Base-by-base conservation (phyloP, 2,797 vertebrate genomes). In the Toxotes lorentzi region DNA sequence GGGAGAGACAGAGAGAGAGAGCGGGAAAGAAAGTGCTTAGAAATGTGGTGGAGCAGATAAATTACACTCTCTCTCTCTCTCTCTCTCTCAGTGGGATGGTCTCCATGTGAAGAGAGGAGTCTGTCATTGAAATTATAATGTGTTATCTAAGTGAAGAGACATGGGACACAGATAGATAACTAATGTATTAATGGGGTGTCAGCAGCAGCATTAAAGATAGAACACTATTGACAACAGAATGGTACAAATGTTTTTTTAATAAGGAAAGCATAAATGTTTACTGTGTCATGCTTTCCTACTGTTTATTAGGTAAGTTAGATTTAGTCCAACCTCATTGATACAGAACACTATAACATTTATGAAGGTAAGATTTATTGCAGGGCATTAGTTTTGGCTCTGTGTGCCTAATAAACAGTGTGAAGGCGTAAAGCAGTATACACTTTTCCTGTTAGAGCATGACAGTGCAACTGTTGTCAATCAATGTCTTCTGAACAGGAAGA, bases 31-130 rank as follows among this genome's bases (percentile, higher is more conserved):
- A 70, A 60, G 62, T 32, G 59, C 79, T 51, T 41, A 81, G 27
- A 77, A 72, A 69, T 81, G 56, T 62, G 79, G 78, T 43, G 32
- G 70, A 76, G 16, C 61, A n/a, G 81, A 81, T 61, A 63, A 70
- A 84, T 58, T 56, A 48, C 69, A 51, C 41, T 19, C 41, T 17
- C 1, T n/a, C 5, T n/a, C n/a, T n/a, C n/a, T n/a, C n/a, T n/a
- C n/a, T n/a, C n/a, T n/a, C 73, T 81, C 76, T 83, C 60, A 81
- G 73, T 5, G 2, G 19, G 56, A 51, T 21, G 23, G 47, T 71
- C 67, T 57, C 45, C 7, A 53, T 2, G 1, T 76, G 62, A 61
- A 62, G 38, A 80, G 24, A 40, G 38, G 19, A 58, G 60, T 27
- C 21, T 70, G 54, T 68, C 34, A 40, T 7, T 70, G 67, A 74